Conservation (phyloP, 2,797 vertebrate species). For the Notoglanidium macrostoma region DNA sequence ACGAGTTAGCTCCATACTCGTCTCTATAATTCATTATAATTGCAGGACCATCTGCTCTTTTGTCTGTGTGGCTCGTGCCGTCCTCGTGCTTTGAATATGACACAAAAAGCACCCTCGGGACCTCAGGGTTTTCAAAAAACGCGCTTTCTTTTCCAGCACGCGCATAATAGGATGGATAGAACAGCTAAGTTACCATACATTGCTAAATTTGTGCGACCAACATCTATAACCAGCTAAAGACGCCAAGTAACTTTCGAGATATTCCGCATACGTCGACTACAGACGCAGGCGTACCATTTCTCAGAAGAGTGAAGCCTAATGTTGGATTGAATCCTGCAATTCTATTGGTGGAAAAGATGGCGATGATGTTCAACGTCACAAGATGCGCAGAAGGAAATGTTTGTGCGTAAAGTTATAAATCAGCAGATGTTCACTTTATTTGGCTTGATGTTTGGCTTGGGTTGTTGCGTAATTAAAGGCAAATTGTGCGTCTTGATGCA, state of each 20-base stretch:
- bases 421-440: conserved; percentile 70
- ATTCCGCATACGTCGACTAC: neutral
- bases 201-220: neutral
- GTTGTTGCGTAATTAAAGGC: conserved; percentile 66
- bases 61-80: conserved; percentile 79
- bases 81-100: conserved; percentile 75
- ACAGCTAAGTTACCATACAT: neutral
- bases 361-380: conserved; percentile 38
- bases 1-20: conserved; percentile 25
- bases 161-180: neutral
- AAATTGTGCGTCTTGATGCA: conserved; percentile 38
- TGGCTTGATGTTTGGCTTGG: conserved; percentile 78
- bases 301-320: neutral
- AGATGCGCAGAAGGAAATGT: conserved; percentile 47
- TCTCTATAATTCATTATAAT: conserved; percentile 65
- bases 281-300: neutral
- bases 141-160: conserved; percentile 52
- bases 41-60: conserved; percentile 77
- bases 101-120: neutral
- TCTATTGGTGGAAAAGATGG: conserved; percentile 16
- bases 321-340: conserved; percentile 1
- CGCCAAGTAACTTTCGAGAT: neutral
- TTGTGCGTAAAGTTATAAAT: conserved; percentile 55
- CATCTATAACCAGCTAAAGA: neutral
- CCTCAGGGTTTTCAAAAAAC: conserved; percentile 59